These are phyloP conservation scores for Pogonomyrmex californicus DNA, from an alignment of 1,140 invertebrate species.

Conservation along the genomic window DNA sequence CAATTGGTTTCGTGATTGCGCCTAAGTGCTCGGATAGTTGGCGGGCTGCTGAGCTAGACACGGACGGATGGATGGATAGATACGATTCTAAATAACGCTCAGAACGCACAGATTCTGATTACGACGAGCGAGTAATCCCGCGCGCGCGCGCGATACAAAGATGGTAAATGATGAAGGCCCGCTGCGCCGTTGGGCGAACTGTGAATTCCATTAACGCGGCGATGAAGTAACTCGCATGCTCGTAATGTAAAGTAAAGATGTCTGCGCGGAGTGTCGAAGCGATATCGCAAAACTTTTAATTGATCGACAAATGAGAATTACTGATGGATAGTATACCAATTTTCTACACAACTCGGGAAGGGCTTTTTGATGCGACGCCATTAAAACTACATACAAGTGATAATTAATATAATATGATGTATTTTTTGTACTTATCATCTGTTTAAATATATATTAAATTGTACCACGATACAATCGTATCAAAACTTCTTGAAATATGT, in stretches of 20 bases:
- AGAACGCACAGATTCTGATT: conserved; percentile 27
- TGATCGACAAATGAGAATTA: conserved; percentile 32
- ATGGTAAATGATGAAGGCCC: not conserved
- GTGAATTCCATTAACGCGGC: conserved; percentile 30
- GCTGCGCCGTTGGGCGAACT: conserved; percentile 4
- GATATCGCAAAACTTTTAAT: conserved; percentile 54
- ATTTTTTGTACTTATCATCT: not conserved
- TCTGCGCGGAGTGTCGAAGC: not conserved
- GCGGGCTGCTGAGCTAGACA: conserved; percentile 46
- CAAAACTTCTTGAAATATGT: not conserved
- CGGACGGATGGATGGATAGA: conserved; percentile 29
- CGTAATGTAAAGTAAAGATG: conserved; percentile 12
- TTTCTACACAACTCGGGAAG: not conserved
- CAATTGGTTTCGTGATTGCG: conserved; percentile 79
- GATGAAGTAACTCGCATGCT: conserved; percentile 13
- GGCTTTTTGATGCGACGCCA: conserved; percentile 30
- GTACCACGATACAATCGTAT: not conserved
- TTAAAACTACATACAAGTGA: conserved; percentile 10
- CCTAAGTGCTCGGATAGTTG: conserved; percentile 72
- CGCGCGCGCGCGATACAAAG: not conserved
- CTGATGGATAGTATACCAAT: not conserved
- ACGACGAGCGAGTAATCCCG: conserved; percentile 5
- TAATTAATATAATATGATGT: not conserved
- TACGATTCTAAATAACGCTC: conserved; percentile 41
- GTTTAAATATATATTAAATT: not conserved